A percentile compares a stretch with the other conserved stretches of the same genome.
phyloP scores from a whole-genome alignment of 2,113 vertebrate genomes.

The Tragulus kanchil region DNA sequence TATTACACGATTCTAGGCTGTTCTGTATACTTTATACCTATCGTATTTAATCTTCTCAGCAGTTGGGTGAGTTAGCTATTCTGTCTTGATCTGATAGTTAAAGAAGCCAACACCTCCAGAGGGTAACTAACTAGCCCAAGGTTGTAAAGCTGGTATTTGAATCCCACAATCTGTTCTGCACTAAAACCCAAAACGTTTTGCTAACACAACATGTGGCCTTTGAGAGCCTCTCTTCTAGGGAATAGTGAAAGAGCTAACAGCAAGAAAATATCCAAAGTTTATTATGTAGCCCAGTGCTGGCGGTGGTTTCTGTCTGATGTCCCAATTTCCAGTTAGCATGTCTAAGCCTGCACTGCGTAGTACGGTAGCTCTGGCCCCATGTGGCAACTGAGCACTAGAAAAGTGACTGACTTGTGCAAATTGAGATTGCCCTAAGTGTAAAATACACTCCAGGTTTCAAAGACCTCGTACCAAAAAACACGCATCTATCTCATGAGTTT shows the following conservation, averaged over 20 bases:
- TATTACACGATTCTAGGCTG: neutral
- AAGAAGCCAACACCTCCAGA: neutral
- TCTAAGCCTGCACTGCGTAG: neutral
- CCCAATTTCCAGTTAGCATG: neutral
- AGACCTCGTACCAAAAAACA: neutral
- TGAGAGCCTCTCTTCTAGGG: neutral
- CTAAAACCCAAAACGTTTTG: neutral
- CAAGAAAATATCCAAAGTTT: neutral
- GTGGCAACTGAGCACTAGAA: neutral
- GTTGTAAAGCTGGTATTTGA: neutral
- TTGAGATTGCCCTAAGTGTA: rapidly evolving
- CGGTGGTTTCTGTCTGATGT: neutral
- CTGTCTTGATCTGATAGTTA: conserved; percentile 2
- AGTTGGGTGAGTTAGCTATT: neutral
- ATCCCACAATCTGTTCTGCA: neutral
- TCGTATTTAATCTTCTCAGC: neutral
- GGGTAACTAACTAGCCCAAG: neutral
- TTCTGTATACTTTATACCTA: neutral
- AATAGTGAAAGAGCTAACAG: neutral
- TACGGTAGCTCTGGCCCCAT: rapidly evolving
- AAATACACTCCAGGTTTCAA: neutral
- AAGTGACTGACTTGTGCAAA: neutral
- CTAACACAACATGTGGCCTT: neutral
- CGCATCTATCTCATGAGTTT: neutral
- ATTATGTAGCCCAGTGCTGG: neutral